Percentiles rank a stretch among this genome's conserved stretches.
phyloP scores from a whole-genome alignment of 2,113 vertebrate genomes.

The Neomonachus schauinslandi region DNA sequence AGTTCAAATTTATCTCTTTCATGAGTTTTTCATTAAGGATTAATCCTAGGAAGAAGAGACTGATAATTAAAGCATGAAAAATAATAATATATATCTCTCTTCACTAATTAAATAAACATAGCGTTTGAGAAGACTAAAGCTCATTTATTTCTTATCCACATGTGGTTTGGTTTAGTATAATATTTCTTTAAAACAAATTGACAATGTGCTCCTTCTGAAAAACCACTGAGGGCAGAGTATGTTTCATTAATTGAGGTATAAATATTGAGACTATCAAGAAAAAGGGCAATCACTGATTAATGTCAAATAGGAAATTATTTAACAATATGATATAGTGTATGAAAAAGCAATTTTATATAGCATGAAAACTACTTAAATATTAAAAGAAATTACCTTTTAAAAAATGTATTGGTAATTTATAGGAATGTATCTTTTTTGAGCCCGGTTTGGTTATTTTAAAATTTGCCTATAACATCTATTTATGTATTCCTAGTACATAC shows the following conservation, averaged over 20 bases:
- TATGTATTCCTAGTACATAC: background rate
- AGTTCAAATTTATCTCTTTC: slow-evolving; percentile 46
- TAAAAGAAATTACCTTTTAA: background rate
- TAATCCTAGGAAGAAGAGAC: slow-evolving; percentile 15
- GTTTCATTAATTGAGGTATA: background rate
- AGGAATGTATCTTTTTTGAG: background rate
- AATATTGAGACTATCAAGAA: slow-evolving; percentile 49
- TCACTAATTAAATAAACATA: background rate
- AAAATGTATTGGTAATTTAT: background rate
- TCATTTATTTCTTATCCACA: background rate
- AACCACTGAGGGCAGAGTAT: background rate
- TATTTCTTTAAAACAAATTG: background rate
- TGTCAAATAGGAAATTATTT: slow-evolving; percentile 28
- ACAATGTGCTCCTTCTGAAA: background rate
- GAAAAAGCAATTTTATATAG: slow-evolving; percentile 17
- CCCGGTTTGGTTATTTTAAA: background rate
- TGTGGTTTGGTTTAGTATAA: background rate
- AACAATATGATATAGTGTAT: background rate
- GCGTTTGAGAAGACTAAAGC: background rate
- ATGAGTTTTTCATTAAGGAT: slow-evolving; percentile 23
- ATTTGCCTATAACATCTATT: background rate
- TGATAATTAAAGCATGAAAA: background rate
- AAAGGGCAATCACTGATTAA: slow-evolving; percentile 48
- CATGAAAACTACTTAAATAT: background rate
- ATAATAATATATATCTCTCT: background rate